phyloP scores from a whole-genome alignment of 2,797 vertebrate species.

The Halcyon leucocephala region DNA sequence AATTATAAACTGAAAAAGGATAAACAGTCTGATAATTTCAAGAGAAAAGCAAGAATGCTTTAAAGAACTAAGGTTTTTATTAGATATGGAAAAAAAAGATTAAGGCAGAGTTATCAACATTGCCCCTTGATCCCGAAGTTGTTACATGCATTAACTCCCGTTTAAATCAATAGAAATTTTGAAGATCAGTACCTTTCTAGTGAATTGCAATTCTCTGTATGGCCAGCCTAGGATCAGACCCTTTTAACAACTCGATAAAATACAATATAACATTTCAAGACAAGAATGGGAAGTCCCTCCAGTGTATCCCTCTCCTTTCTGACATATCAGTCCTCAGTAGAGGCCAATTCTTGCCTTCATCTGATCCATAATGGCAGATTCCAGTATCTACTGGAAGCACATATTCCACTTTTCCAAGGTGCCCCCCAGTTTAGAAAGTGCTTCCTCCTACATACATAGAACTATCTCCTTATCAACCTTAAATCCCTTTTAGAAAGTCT shows the following conservation, averaged over 20 bases:
- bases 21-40: not conserved
- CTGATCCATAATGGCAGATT: fast-evolving
- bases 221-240: not conserved
- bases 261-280: not conserved
- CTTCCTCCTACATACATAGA: not conserved
- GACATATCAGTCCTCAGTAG: fast-evolving
- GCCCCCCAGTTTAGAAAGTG: not conserved
- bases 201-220: not conserved
- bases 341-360: not conserved
- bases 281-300: not conserved
- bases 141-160: not conserved
- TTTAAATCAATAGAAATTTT: conserved; percentile 4
- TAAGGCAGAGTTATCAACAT: not conserved
- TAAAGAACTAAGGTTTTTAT: not conserved
- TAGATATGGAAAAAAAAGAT: conserved; percentile 10
- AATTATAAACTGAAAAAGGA: conserved; percentile 34
- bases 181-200: not conserved
- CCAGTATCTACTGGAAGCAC: not conserved
- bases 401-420: not conserved
- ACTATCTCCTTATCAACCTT: not conserved
- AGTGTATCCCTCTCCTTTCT: fast-evolving
- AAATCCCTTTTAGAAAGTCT: not conserved
- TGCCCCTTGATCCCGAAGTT: not conserved
- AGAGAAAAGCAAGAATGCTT: not conserved
- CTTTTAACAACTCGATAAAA: not conserved